Percentiles rank a stretch among this genome's conserved stretches.
Conservation (phyloP, 2,888 invertebrate genomes). For the Orthonychiurus folsomi region DNA sequence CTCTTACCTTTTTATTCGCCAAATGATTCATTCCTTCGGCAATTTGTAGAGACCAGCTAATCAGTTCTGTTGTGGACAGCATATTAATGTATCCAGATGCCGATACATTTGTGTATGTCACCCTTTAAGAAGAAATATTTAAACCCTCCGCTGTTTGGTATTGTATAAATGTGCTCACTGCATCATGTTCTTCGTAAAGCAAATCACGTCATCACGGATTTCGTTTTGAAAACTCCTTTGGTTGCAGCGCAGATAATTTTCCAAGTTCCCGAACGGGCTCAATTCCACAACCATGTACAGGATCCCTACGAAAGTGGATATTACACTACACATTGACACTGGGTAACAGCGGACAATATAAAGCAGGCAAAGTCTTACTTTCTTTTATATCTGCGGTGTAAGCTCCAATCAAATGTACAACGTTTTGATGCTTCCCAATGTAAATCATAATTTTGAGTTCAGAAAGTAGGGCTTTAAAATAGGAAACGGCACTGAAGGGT, state of each 20-base stretch:
- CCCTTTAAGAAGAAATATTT: not conserved
- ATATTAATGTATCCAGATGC: not conserved
- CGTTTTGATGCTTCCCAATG: constrained; percentile 8
- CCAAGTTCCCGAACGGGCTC: constrained; percentile 14
- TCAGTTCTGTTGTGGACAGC: constrained; percentile 5
- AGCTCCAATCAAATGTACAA: constrained; percentile 13
- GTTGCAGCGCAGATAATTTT: constrained; percentile 6
- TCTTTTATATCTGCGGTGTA: constrained; percentile 11
- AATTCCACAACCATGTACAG: constrained; percentile 15
- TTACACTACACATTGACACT: not conserved
- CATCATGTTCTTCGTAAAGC: not conserved
- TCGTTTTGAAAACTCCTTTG: not conserved
- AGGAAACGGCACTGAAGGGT: constrained; percentile 4
- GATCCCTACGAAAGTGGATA: constrained; percentile 5
- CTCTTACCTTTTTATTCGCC: constrained; percentile 9
- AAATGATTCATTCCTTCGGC: constrained; percentile 11
- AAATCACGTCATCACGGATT: constrained; percentile 4
- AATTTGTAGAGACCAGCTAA: constrained; percentile 6
- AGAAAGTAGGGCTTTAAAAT: constrained; percentile 12
- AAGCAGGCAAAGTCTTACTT: constrained; percentile 4
- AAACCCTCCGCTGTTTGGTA: not conserved
- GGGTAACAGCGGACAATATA: not conserved
- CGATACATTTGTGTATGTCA: not conserved
- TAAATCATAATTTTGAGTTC: constrained; percentile 13
- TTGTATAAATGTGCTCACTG: not conserved